Conservation (phyloP, 2,888 invertebrate species). For the Chironomus riparius region DNA sequence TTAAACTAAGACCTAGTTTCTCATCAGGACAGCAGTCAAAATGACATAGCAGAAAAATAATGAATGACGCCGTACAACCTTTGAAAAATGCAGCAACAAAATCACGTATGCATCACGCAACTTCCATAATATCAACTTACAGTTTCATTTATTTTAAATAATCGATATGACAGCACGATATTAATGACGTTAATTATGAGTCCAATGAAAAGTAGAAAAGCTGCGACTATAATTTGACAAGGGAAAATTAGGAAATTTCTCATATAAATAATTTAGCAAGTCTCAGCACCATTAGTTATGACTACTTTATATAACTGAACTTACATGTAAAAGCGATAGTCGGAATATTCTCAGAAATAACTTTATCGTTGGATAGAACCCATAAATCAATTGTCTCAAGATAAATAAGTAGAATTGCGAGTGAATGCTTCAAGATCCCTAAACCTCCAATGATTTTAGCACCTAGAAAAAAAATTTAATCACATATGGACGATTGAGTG, state of each 20-base stretch:
- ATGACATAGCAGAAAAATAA: too few relatives aligned
- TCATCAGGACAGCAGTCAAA: too few relatives aligned
- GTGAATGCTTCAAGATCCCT: conserved; percentile 13
- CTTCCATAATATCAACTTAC: neutral
- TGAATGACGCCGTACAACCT: neutral
- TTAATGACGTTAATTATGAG: conserved; percentile 15
- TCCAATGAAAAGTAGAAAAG: conserved; percentile 4
- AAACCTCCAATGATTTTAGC: conserved; percentile 17
- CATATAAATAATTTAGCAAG: neutral
- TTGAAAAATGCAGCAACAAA: neutral
- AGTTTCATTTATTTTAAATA: conserved; percentile 18
- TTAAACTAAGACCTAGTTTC: too few relatives aligned
- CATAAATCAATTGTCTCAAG: conserved; percentile 10
- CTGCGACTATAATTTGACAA: neutral
- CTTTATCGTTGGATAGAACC: conserved; percentile 2
- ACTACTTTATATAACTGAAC: neutral
- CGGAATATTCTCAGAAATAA: neutral
- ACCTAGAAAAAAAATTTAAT: neutral
- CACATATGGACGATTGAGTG: conserved; percentile 4
- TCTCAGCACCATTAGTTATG: neutral
- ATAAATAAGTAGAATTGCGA: conserved; percentile 12
- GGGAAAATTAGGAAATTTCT: neutral
- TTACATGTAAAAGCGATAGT: conserved; percentile 8
- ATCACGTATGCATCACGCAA: neutral
- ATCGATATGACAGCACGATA: conserved; percentile 20